Evolutionary conservation across 2,113 vertebrate genomes (phyloP).

Genomic region (Eulemur rufifrons): DNA sequence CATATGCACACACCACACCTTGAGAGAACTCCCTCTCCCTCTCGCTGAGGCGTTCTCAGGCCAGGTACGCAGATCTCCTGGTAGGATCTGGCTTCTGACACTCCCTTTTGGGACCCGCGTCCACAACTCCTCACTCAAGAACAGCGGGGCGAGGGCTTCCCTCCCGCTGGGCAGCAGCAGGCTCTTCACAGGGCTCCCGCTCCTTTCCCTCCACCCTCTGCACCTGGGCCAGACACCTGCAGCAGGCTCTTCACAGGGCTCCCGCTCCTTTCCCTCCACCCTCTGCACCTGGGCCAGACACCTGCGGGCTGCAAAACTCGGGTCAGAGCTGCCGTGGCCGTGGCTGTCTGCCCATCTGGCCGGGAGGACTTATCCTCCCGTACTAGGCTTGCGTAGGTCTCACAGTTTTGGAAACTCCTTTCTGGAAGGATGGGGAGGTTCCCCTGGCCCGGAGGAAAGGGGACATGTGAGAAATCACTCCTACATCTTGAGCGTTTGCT

Average conservation of each 20-base stretch:
- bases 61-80: background rate
- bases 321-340: background rate
- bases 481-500: background rate
- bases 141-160: background rate
- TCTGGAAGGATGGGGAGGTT: background rate
- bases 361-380: rapidly evolving
- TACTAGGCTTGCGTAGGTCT: background rate
- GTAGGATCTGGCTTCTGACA: background rate
- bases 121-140: background rate
- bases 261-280: background rate
- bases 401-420: background rate
- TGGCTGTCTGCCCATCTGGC: background rate
- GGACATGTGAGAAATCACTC: rapidly evolving
- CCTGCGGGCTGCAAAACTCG: background rate
- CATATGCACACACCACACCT: background rate
- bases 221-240: background rate
- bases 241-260: too few relatives aligned
- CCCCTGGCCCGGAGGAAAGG: background rate
- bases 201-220: background rate
- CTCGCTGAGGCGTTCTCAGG: background rate
- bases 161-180: too few relatives aligned
- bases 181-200: too few relatives aligned
- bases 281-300: background rate
- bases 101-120: background rate
- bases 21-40: background rate